Base-by-base conservation (phyloP, 2,113 vertebrate species). In the Phylloscopus trochilus region DNA sequence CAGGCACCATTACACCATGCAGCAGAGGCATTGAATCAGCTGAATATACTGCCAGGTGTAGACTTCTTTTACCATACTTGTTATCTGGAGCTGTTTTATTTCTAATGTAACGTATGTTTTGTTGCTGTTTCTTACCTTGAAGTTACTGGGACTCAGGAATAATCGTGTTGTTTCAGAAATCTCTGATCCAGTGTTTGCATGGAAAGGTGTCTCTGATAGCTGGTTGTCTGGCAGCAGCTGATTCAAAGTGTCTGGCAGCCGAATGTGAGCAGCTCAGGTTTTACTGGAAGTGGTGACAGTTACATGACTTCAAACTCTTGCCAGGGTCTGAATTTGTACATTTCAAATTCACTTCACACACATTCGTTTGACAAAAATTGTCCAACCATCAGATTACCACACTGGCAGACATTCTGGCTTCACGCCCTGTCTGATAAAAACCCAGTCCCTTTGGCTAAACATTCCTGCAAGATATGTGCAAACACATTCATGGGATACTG, bases 161-260 rank as follows among this genome's bases (percentile, higher is more conserved):
- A 97, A 95, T 30, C 1, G 8, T 67, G 78, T 90, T 95, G 96
- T 97, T 97, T 97, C 95, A 97, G 96, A 96, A 97, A 97, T 90
- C 94, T 97, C 94, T 95, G 94, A 94, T 94, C 53, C 86, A 73
- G 53, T 72, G 69, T 95, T 95, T 87, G 78, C 89, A 67, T 44
- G 84, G 91, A 94, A 96, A 92, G 79, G 70, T 92, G 91, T 96
- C 88, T 94, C 92, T 93, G 93, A 95, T 94, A 97, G 67, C 49
- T 84, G 87, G 44, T n/a, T 96, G 80, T 68, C 63, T 91, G 94
- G 87, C 89, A 96, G 89, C 18, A 35, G 83, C 70, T 79, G 73
- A 95, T 98, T 97, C 95, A 94, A 96, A 97, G 87, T 26, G 44
- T 87, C 89, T 95, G 44, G 87, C 87, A 92, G 84, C 82, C 8